phyloP scores from a whole-genome alignment of 2,888 invertebrate genomes.

The Drosophila pegasa region DNA sequence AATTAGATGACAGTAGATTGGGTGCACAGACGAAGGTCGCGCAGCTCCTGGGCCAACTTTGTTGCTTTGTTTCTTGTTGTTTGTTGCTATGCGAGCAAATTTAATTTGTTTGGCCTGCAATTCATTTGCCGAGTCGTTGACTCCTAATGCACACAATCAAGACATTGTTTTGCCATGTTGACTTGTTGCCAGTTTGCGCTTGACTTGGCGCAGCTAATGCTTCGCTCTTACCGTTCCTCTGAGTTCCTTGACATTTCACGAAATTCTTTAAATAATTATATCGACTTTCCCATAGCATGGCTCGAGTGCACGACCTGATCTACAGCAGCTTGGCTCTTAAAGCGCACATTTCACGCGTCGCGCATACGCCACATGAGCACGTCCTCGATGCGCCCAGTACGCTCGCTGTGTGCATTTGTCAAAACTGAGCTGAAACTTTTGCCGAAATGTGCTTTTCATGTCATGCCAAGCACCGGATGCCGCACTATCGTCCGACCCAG shows the following conservation, averaged over 20 bases:
- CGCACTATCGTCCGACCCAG: not conserved
- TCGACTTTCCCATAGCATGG: constrained; percentile 54
- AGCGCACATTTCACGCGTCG: constrained; percentile 12
- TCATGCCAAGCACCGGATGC: constrained; percentile 17
- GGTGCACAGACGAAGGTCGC: not conserved
- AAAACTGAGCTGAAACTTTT: constrained; percentile 25
- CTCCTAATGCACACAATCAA: constrained; percentile 75
- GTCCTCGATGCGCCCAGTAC: constrained; percentile 13
- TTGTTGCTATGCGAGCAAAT: constrained; percentile 57
- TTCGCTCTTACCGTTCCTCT: constrained; percentile 2
- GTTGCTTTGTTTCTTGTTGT: constrained; percentile 31
- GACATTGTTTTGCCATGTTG: constrained; percentile 59
- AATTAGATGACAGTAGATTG: constrained; percentile 46
- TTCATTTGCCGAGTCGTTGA: constrained; percentile 78
- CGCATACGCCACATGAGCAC: constrained; percentile 19
- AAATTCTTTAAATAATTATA: constrained; percentile 46
- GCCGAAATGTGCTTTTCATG: constrained; percentile 38
- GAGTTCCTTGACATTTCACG: constrained; percentile 48
- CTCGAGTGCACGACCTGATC: constrained; percentile 18
- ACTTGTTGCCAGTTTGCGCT: constrained; percentile 71
- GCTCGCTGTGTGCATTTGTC: constrained; percentile 30
- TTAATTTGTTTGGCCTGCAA: constrained; percentile 76
- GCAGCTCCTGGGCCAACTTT: constrained; percentile 28
- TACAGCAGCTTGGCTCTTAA: constrained; percentile 14
- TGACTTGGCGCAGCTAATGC: constrained; percentile 53